Evolutionary conservation across 2,888 invertebrate species (phyloP).

Genomic region (Xanthia togata): DNA sequence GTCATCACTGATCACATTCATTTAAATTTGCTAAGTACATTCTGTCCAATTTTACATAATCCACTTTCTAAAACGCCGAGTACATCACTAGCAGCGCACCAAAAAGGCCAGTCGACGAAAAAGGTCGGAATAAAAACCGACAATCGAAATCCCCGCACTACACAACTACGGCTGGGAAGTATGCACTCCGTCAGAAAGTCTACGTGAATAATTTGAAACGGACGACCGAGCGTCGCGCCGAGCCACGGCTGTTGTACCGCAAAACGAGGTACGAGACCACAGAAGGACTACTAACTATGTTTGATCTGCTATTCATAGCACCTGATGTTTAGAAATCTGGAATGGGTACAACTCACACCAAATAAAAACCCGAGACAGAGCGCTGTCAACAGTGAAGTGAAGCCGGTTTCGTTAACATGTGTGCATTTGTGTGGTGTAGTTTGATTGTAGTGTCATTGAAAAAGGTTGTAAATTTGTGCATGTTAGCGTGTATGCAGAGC

Average conservation of each 20-base stretch:
- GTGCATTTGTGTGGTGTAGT: too few relatives aligned
- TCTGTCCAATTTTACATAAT: not conserved
- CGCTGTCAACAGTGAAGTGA: too few relatives aligned
- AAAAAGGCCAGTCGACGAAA: constrained; percentile 21
- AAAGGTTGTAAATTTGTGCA: too few relatives aligned
- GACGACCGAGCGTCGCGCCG: constrained; percentile 63
- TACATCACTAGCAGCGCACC: constrained; percentile 29
- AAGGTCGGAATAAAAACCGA: constrained; percentile 40
- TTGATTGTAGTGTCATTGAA: too few relatives aligned
- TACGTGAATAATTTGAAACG: constrained; percentile 79
- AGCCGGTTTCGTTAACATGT: too few relatives aligned
- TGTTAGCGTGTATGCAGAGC: too few relatives aligned
- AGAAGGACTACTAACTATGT: constrained; percentile 43
- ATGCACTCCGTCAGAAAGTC: constrained; percentile 78
- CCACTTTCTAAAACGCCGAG: not conserved
- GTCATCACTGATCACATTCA: too few relatives aligned
- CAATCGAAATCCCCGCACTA: constrained; percentile 63
- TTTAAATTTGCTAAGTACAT: not conserved
- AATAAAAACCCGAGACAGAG: too few relatives aligned
- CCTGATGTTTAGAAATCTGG: not conserved
- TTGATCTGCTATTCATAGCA: not conserved
- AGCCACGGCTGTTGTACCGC: constrained; percentile 36
- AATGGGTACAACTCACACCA: not conserved
- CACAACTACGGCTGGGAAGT: constrained; percentile 62
- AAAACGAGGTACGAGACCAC: constrained; percentile 18